Conservation (phyloP, 2,113 vertebrate species). For the Kryptolebias marmoratus region DNA sequence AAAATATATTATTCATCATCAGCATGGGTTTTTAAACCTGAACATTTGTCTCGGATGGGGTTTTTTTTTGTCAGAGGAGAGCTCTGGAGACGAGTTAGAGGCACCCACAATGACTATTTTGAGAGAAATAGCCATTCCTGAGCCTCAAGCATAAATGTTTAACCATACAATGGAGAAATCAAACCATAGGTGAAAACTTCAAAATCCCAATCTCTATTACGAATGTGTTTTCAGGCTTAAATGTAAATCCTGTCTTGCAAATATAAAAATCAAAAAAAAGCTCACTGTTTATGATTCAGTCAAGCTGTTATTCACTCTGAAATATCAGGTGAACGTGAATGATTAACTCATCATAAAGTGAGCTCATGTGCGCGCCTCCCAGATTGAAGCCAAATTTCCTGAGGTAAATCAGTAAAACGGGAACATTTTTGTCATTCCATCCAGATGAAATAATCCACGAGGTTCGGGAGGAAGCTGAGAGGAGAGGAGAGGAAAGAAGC, state of each 20-base stretch:
- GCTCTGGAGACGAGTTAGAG: no score
- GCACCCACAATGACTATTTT: no score
- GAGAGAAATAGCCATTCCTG: no score
- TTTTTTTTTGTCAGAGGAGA: no score
- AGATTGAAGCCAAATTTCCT: conserved; percentile 4
- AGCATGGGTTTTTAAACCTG: no score
- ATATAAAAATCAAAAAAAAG: not conserved
- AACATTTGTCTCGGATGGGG: no score
- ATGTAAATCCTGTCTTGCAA: no score
- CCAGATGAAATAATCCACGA: not conserved
- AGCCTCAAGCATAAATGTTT: no score
- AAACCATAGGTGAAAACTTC: no score
- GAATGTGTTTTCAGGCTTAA: not conserved
- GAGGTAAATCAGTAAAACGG: not conserved
- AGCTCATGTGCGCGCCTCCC: not conserved
- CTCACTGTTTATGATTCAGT: conserved; percentile 25
- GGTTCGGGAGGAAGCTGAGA: not conserved
- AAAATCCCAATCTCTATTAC: no score
- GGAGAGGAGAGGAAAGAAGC: not conserved
- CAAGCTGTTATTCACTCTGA: conserved; percentile 2
- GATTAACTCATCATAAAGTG: conserved; percentile 37
- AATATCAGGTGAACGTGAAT: conserved; percentile 40
- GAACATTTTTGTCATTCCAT: conserved; percentile 9
- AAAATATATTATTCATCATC: no score
- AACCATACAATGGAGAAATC: no score